A percentile compares a stretch with the other conserved stretches of the same genome.
Evolutionary conservation across 2,113 vertebrate species (phyloP).

Genomic region (Cyanistes caeruleus): DNA sequence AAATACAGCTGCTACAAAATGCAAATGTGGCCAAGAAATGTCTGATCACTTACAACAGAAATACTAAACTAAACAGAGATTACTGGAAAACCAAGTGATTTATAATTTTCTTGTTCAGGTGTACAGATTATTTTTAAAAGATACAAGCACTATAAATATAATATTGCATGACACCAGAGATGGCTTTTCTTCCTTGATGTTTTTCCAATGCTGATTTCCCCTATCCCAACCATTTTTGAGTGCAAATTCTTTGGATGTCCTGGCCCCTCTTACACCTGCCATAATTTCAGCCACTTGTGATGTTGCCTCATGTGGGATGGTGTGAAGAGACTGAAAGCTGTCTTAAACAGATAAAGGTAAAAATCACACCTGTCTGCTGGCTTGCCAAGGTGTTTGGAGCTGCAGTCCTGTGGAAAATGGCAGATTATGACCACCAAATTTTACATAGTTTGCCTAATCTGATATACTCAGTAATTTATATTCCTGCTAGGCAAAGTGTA

Average conservation of each 20-base stretch:
- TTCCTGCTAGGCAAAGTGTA: background rate
- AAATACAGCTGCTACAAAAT: background rate
- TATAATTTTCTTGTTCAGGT: background rate
- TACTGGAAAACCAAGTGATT: background rate
- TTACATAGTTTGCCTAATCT: background rate
- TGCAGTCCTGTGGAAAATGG: background rate
- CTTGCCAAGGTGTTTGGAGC: background rate
- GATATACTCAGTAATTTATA: accelerated
- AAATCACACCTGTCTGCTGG: background rate
- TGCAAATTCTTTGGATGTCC: too few species aligned
- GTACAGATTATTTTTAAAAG: background rate
- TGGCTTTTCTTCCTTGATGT: background rate
- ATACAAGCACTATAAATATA: accelerated
- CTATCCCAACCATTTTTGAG: background rate
- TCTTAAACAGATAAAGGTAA: accelerated
- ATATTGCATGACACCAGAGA: accelerated
- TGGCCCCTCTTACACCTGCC: background rate
- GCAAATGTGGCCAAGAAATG: background rate
- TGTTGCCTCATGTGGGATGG: accelerated
- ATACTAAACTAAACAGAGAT: accelerated
- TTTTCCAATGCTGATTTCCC: background rate
- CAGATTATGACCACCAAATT: background rate
- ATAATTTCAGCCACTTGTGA: background rate
- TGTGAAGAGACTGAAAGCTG: background rate
- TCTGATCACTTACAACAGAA: background rate